Evolutionary conservation across 2,113 vertebrate species (phyloP), one percentile per base, ranked within the genome.

Genomic region (Maccullochella peelii): DNA sequence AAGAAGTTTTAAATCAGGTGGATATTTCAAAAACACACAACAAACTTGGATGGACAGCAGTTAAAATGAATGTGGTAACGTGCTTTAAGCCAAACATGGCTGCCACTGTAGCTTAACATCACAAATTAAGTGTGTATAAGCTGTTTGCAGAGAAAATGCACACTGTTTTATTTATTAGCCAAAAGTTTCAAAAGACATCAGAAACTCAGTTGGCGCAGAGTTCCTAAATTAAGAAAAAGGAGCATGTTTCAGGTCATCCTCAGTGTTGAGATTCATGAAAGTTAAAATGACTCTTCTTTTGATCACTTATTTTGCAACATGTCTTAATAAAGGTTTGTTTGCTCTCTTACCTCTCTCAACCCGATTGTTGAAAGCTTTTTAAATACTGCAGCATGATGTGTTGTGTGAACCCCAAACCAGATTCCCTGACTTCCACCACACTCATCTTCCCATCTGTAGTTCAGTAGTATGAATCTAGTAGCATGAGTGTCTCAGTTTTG

Each of bases 401-500:
- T 25, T 49, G 42, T 36, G 33, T 65, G 0, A 23, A 7, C 52
- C 20, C 23, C 16, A 27, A 40, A 61, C 44, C n/a, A 2, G 61
- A 77, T 61, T 27, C 54, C 68, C 67, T 50, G 68, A 47, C 58
- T 44, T 78, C 38, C n/a, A 20, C 52, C 36, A 2, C 10, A 30
- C 38, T 5, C 16, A 1, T 72, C 62, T 36, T 68, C 62, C 20
- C 54, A 27, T 2, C 77, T 65, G 54, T 57, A 23, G 6, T 63
- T 66, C 55, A 63, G 78, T 16, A 23, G 20, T 33, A 58, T 21
- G n/a, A 72, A 30, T 63, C 58, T 62, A n/a, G n/a, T n/a, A n/a
- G n/a, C n/a, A 47, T 14, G 42, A 21, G 62, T 5, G 42, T 83
- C 49, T 77, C 20, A 11, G 21, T 80, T 79, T 79, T 70, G 73